Evolutionary conservation across 2,888 invertebrate species (phyloP).

Genomic region (Phymatocera aterrima): DNA sequence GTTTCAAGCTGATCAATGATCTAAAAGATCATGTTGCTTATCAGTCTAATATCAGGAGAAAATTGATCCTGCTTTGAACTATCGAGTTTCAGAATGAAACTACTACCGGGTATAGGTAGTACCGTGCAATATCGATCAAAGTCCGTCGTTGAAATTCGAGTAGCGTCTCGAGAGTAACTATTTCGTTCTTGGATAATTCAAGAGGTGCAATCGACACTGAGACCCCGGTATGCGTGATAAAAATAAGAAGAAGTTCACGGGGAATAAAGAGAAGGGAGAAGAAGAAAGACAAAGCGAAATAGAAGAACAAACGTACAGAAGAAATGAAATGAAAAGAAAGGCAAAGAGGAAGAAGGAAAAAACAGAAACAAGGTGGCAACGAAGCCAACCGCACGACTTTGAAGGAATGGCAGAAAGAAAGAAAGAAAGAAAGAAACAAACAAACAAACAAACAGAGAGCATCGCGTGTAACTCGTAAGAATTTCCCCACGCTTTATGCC

Average conservation of each 20-base stretch:
- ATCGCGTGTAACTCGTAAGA: slow-evolving; percentile 35
- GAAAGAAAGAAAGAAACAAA: no score
- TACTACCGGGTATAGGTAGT: background rate
- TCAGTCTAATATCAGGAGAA: background rate
- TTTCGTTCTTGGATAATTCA: slow-evolving; percentile 42
- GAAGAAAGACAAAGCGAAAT: slow-evolving; percentile 40
- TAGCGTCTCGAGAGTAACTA: slow-evolving; percentile 18
- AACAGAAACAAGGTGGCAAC: slow-evolving; percentile 21
- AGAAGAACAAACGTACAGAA: no score
- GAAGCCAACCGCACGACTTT: slow-evolving; percentile 34
- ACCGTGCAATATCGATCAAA: slow-evolving; percentile 32
- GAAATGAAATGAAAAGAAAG: slow-evolving; percentile 33
- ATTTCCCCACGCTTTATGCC: slow-evolving; percentile 41
- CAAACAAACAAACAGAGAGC: slow-evolving; percentile 37
- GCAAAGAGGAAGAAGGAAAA: slow-evolving; percentile 3
- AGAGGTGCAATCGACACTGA: slow-evolving; percentile 35
- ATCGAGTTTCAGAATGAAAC: background rate
- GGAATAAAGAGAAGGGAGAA: slow-evolving; percentile 32
- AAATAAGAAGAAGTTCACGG: slow-evolving; percentile 31
- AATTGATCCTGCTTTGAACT: background rate
- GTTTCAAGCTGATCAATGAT: slow-evolving; percentile 4
- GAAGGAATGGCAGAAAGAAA: slow-evolving; percentile 45
- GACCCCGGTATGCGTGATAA: slow-evolving; percentile 12
- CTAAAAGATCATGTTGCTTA: slow-evolving; percentile 14
- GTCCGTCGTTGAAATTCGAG: slow-evolving; percentile 28